phyloP scores from a whole-genome alignment of 2,113 vertebrate species.

The Cygnus atratus region DNA sequence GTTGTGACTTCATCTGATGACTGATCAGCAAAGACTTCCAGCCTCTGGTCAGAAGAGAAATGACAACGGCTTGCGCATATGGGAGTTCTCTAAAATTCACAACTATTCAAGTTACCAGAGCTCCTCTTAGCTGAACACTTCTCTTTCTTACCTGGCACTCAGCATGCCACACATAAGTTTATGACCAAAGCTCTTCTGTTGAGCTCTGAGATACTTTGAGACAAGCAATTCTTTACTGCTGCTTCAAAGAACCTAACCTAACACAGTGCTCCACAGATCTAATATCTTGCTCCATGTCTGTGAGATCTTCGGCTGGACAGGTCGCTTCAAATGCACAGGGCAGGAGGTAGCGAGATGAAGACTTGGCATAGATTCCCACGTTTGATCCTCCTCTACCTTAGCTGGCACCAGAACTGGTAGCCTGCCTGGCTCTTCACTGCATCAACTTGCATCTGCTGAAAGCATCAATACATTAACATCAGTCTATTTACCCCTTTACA shows the following conservation, averaged over 20 bases:
- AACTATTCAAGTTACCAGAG: background rate
- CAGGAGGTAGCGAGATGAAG: background rate
- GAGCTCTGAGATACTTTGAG: background rate
- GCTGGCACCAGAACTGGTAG: background rate
- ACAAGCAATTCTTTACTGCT: background rate
- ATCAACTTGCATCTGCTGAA: fast-evolving
- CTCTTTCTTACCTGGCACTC: background rate
- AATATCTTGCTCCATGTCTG: background rate
- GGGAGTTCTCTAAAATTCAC: background rate
- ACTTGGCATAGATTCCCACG: background rate
- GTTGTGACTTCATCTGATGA: constrained; percentile 25
- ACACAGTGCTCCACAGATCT: background rate
- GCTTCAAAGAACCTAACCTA: background rate
- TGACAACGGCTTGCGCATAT: background rate
- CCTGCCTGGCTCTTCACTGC: background rate
- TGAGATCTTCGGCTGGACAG: background rate
- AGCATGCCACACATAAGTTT: background rate
- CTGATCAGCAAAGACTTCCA: background rate
- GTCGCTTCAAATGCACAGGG: background rate
- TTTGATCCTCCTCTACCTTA: background rate
- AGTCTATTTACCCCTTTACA: background rate
- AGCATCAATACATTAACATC: fast-evolving
- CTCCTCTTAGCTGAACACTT: background rate
- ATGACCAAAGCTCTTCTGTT: background rate
- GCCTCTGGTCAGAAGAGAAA: background rate